Evolutionary conservation across 92 coral and sea anemone species (phyloP), one percentile per base, ranked within the genome.

Genomic region (Parazoanthus darwini): DNA sequence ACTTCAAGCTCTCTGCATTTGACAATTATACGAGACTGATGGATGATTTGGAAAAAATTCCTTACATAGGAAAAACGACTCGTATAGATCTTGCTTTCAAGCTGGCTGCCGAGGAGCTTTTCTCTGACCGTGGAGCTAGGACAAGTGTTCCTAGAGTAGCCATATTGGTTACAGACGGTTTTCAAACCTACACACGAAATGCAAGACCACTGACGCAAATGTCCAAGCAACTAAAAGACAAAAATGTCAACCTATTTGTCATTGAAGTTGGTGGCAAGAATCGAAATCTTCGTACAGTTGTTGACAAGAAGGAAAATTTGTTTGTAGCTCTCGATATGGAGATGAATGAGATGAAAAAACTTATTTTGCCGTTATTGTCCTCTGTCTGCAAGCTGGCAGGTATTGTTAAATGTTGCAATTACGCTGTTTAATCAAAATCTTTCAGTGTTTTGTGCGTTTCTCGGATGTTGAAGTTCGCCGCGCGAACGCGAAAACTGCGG

Each of bases 81-180:
- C 95, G 99, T 23, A 88, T 96, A 58, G 98, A 96, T 74, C 90
- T 86, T 11, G 99, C 98, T 6, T 82, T 95, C n/a, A 46, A 86
- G 88, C 86, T 86, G 18, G 99, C 99, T 0, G 86, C 86, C 23
- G 74, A 90, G n/a, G 89, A 86, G 18, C 71, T 95, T 29, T 94
- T 95, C 44, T 83, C 94, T 0, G 70, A 15, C 4, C 86, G 91
- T 7, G 96, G 95, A 10, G 82, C 91, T 39, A 86, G 98, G 50
- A 25, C 79, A 37, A 95, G 79, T 25, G 44, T 91, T 20, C 93
- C 91, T 4, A 96, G 90, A 74, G 88, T 91, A 37, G 94, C 94
- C 74, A 88, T 96, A 6, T 87, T 96, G 18, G 88, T 96, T n/a
- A 93, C 99, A 15, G 99, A 96, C 68, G 99, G 99, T 4, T 83